Conservation (phyloP, 1,140 invertebrate genomes). For the Leptopilina boulardi region DNA sequence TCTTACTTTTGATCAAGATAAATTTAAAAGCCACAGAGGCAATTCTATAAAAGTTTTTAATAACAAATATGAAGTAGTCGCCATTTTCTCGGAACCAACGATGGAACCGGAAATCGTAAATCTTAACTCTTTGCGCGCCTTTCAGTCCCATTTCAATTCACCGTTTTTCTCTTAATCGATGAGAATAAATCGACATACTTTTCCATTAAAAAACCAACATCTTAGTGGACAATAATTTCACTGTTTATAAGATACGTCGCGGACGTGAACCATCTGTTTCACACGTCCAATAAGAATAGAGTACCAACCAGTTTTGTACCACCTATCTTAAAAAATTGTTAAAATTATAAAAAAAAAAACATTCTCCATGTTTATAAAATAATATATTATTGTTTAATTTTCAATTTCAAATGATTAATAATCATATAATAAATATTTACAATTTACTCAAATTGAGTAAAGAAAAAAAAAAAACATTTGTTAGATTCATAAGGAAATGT, state of each 20-base stretch:
- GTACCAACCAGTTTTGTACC: conserved; percentile 45
- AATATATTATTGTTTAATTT: too few species aligned
- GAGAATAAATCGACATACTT: conserved; percentile 48
- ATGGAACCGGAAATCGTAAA: conserved; percentile 62
- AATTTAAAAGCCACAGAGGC: too few species aligned
- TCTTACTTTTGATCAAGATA: too few species aligned
- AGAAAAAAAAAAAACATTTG: too few species aligned
- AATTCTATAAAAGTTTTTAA: not conserved
- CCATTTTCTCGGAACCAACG: conserved; percentile 58
- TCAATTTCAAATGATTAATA: too few species aligned
- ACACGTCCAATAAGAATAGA: conserved; percentile 50
- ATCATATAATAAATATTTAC: too few species aligned
- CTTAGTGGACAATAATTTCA: conserved; percentile 55
- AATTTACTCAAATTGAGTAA: too few species aligned
- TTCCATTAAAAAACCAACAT: conserved; percentile 2
- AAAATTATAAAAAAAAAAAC: not conserved
- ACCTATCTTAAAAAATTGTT: conserved; percentile 18
- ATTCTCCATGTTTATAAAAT: too few species aligned
- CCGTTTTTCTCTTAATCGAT: conserved; percentile 21
- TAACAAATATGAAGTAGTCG: conserved; percentile 14
- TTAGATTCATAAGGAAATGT: too few species aligned
- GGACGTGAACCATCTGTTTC: conserved; percentile 64
- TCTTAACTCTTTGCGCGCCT: conserved; percentile 62
- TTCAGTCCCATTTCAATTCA: conserved; percentile 41
- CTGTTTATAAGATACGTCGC: conserved; percentile 63